A percentile compares a stretch with the other conserved stretches of the same genome.
These are phyloP conservation scores for Seira sanloemensis DNA, from an alignment of 2,888 invertebrate genomes.

Conservation along the genomic window DNA sequence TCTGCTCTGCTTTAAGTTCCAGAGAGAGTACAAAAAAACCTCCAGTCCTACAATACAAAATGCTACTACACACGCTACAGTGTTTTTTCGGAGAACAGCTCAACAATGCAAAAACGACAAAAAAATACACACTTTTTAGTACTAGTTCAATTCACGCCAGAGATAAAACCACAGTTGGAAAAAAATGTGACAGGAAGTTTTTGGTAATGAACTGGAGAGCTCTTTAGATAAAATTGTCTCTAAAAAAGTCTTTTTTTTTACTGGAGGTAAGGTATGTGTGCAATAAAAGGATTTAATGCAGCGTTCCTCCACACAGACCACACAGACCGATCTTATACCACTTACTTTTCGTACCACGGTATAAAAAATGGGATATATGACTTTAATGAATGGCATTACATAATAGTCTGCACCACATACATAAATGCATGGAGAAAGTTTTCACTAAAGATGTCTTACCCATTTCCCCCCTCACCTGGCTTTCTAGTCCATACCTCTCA, in stretches of 20 bases:
- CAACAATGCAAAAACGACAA: slow-evolving; percentile 13
- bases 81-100: background rate
- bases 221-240: slow-evolving; percentile 6
- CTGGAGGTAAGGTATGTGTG: slow-evolving; percentile 27
- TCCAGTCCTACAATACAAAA: background rate
- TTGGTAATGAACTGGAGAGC: slow-evolving; percentile 41
- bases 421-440: slow-evolving; percentile 25
- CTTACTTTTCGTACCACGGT: too few species aligned
- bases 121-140: slow-evolving; percentile 15
- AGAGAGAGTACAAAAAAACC: background rate
- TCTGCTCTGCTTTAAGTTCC: background rate
- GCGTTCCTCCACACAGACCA: slow-evolving; percentile 53
- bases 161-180: slow-evolving; percentile 54
- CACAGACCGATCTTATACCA: background rate
- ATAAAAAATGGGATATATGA: slow-evolving; percentile 10
- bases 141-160: slow-evolving; percentile 1
- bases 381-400: slow-evolving; percentile 17
- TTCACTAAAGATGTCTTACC: slow-evolving; percentile 58
- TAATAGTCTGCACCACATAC: slow-evolving; percentile 5
- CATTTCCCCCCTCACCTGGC: slow-evolving; percentile 41
- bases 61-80: slow-evolving; percentile 6
- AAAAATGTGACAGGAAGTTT: slow-evolving; percentile 63
- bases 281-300: slow-evolving; percentile 45
- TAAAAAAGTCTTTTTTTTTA: slow-evolving; percentile 2
- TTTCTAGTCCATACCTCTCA: slow-evolving; percentile 25